These are phyloP conservation scores for Phyllopteryx taeniolatus DNA, from an alignment of 2,113 vertebrate species.

Conservation along the genomic window DNA sequence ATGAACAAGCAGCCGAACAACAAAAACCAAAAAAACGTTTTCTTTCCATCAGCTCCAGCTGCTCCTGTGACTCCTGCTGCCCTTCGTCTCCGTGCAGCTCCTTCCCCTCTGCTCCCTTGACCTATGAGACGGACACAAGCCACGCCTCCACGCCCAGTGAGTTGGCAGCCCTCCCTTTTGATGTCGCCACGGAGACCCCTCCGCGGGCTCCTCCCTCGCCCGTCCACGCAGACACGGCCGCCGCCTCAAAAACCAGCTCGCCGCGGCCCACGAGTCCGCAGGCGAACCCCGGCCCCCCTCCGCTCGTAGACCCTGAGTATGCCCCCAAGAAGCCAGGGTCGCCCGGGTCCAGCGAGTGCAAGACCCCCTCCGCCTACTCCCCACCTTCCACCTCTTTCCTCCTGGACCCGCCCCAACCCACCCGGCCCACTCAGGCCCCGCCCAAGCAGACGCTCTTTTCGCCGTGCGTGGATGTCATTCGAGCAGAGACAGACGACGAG, in stretches of 20 bases:
- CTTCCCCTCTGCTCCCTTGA: slow-evolving; percentile 74
- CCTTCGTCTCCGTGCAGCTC: slow-evolving; percentile 82
- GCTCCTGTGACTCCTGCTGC: slow-evolving; percentile 86
- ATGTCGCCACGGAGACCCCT: slow-evolving; percentile 35
- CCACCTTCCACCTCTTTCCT: slow-evolving; percentile 14
- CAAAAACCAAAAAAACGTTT: no score
- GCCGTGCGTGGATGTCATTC: slow-evolving; percentile 74
- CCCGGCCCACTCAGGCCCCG: slow-evolving; percentile 52
- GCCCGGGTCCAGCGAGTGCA: neutral
- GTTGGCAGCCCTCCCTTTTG: slow-evolving; percentile 39
- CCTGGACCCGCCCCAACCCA: slow-evolving; percentile 43
- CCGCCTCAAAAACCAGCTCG: neutral
- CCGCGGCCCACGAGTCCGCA: neutral
- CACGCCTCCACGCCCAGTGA: slow-evolving; percentile 73
- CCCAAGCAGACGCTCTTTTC: slow-evolving; percentile 77
- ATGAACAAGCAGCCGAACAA: neutral
- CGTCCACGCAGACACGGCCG: neutral
- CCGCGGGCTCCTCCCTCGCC: slow-evolving; percentile 24
- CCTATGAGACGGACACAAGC: slow-evolving; percentile 80
- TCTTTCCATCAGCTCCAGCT: slow-evolving; percentile 71
- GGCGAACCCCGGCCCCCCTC: slow-evolving; percentile 11
- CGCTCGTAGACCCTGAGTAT: neutral
- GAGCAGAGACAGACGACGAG: slow-evolving; percentile 40
- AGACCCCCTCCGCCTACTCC: slow-evolving; percentile 10
- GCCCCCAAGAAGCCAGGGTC: neutral